Base-by-base conservation (phyloP, 23 tunicate genomes). In the Styela plicata region DNA sequence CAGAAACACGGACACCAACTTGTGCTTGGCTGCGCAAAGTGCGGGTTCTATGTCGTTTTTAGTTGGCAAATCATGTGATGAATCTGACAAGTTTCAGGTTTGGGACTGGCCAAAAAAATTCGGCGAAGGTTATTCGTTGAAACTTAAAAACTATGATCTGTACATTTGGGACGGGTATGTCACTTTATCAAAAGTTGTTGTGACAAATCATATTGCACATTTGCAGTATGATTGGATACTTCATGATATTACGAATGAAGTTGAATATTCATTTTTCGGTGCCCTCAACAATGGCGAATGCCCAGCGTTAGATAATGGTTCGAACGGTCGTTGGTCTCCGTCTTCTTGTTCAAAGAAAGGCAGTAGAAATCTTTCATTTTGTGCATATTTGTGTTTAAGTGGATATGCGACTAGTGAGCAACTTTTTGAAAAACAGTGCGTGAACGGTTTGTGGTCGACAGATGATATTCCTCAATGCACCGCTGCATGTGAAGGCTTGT, bases 121-220 rank as follows among this genome's bases (percentile, higher is more conserved):
- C 13, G 63, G 31, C 52, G 69, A 70, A 61, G 33, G 63, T 19
- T 79, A 86, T 33, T 69, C 83, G 7, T 52, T 86, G 29, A 86
- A 86, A 32, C 29, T 86, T 3, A 71, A 73, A 52, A 63, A 69
- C 65, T 30, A 32, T 17, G 73, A 31, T 1, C 30, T 86, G 10
- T 86, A 79, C 37, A 2, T 79, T 10, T 86, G 89, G 89, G 85
- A 86, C 20, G 89, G 89, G 19, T 86, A 86, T 71, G n/a, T 36
- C 16, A 65, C 89, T 7, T 29, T 29, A 1, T 63, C 82, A 34
- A 57, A 79, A 23, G 0, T 79, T 34, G 26, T 79, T 31, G 52
- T 66, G 2, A 70, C 27, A 16, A 71, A 61, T 2, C 32, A 79
- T 23, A 1, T 64, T 64, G 2, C 33, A 21, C 52, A 68, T 2